Evolutionary conservation across 2,797 vertebrate species (phyloP), one percentile per base, ranked within the genome.

Genomic region (Lophotriccus pileatus): DNA sequence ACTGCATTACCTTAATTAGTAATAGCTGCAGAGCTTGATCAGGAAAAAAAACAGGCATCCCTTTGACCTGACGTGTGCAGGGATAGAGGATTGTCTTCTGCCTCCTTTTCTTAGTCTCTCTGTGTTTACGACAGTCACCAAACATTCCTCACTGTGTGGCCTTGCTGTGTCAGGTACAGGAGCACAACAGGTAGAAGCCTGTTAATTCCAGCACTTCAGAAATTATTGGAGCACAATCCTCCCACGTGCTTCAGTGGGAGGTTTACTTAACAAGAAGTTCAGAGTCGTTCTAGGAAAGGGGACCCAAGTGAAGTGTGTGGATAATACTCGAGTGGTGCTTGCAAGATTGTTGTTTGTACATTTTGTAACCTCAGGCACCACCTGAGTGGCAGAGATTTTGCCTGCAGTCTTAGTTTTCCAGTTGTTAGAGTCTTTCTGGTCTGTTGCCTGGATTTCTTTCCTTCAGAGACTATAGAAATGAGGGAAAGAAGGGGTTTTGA

Each of bases 71-170:
- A 30, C 4, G 8, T 10, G 32, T 30, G 28, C 43, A 82, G 52
- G 34, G 21, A 18, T 10, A 39, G 37, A 50, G 49, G 60, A 63
- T 37, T 21, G 43, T 72, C 6, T 7, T 32, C 41, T 30, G 4
- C 12, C 50, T 43, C 36, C 11, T 86, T 27, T 34, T 9, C 25
- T 62, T 41, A 28, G 22, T 16, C 10, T 55, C 12, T 37, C 53
- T 58, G 10, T 39, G 2, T n/a, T 73, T 37, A 8, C 0, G 0
- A 5, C 21, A 28, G 50, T n/a, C 53, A 25, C 55, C 2, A 7
- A 16, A 14, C 16, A 14, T 12, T 52, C 43, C 46, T 70, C 55
- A 7, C 32, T 0, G 1, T 4, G 50, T 30, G 53, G 30, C 46
- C 44, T 84, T 81, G n/a, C 41, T 88, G 30, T 19, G 28, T 17